Evolutionary conservation across 2,797 vertebrate species (phyloP), one percentile per base, ranked within the genome.

Genomic region (Darevskia mixta): DNA sequence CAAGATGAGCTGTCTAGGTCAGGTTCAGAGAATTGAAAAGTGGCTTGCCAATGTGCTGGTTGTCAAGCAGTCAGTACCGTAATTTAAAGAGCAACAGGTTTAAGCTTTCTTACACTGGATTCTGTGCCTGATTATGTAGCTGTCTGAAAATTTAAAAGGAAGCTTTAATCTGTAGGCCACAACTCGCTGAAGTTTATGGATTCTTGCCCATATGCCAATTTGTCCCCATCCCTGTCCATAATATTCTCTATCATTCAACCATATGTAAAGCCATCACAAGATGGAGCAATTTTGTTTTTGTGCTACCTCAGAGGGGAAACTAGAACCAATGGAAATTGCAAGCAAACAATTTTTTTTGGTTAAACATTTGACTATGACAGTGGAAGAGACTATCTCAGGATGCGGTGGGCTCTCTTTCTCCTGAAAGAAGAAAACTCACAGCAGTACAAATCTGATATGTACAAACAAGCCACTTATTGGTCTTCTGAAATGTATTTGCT

Each of bases 1-100:
- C 27, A 86, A 90, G 81, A 79, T 88, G 85, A 89, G 66, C 71
- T 89, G 79, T 92, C 89, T 94, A 76, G 89, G 85, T 88, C 86
- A 91, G n/a, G 32, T 88, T 92, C 61, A 35, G 10, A 38, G 17
- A 86, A 73, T 9, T 87, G 82, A 58, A 93, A 93, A 49, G 67
- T 85, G 15, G 64, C 86, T 94, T 89, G 25, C 72, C 86, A 79
- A 77, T 75, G 78, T 85, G 72, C n/a, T 84, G 23, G 87, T 81
- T 92, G 45, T 82, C n/a, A 55, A 90, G 75, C 27, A 61, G 25
- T 1, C 83, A 88, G 45, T 35, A 35, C 35, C 35, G 35, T 87
- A 69, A 82, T 90, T 91, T 20, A 15, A 81, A 88, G 91, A 81
- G 45, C 38, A 88, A 82, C 71, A 3, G 0, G 45, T 77, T 10